phyloP scores from a whole-genome alignment of 2,888 invertebrate genomes.

The Agrochola lychnidis region DNA sequence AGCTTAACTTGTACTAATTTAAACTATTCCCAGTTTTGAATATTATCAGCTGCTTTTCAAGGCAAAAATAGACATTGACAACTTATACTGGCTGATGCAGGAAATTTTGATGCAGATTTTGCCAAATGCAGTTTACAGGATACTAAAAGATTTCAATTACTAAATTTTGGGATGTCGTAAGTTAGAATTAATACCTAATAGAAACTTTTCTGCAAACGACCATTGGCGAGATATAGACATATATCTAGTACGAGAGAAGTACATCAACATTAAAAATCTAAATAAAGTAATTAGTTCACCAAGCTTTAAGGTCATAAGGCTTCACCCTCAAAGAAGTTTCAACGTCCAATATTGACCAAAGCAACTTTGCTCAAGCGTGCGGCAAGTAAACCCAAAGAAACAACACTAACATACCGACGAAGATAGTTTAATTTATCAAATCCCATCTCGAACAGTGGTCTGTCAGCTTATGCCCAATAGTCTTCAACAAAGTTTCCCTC shows the following conservation, averaged over 20 bases:
- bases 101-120: neutral
- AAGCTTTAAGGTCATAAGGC: neutral
- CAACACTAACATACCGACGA: slow-evolving; percentile 19
- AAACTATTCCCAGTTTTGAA: slow-evolving; percentile 2
- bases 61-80: no score
- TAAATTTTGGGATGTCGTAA: neutral
- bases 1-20: neutral
- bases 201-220: neutral
- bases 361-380: neutral
- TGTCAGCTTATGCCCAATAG: slow-evolving; percentile 54
- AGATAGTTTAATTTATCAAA: slow-evolving; percentile 57
- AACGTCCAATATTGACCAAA: slow-evolving; percentile 8
- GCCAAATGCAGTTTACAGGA: neutral
- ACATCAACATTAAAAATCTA: neutral
- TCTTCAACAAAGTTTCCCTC: slow-evolving; percentile 58
- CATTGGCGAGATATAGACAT: no score
- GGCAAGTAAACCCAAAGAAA: neutral
- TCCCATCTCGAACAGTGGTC: slow-evolving; percentile 49
- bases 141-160: no score
- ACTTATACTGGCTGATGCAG: neutral
- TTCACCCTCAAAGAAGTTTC: neutral
- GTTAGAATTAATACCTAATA: neutral
- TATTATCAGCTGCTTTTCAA: neutral
- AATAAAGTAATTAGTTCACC: slow-evolving; percentile 20
- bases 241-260: neutral